Conservation (phyloP, 1,140 invertebrate genomes). For the Zaprionus taronus region DNA sequence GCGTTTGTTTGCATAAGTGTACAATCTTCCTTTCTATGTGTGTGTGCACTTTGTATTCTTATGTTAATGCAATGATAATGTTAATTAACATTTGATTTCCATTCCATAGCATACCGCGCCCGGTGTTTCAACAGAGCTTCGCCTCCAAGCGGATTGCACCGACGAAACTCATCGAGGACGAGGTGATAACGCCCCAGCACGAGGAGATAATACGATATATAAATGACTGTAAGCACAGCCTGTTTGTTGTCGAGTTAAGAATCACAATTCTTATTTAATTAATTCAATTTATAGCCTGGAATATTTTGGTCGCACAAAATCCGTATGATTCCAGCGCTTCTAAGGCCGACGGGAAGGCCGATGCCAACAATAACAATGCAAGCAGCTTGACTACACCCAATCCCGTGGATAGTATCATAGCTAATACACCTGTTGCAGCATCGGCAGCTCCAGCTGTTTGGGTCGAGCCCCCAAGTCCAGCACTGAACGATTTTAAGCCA, state of each 20-base stretch:
- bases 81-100: conserved; percentile 18
- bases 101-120: conserved; percentile 84
- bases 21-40: background rate
- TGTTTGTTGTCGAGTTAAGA: background rate
- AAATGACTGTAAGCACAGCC: conserved; percentile 73
- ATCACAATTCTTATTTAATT: background rate
- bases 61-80: conserved; percentile 27
- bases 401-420: conserved; percentile 67
- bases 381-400: conserved; percentile 33
- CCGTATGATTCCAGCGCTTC: conserved; percentile 71
- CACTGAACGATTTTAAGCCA: conserved; percentile 91
- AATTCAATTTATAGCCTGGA: conserved; percentile 65
- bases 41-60: conserved; percentile 5
- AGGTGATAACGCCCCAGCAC: conserved; percentile 84
- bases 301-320: conserved; percentile 81
- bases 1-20: conserved; percentile 54
- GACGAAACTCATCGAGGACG: conserved; percentile 79
- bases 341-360: conserved; percentile 61
- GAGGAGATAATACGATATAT: conserved; percentile 85
- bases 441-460: conserved; percentile 87
- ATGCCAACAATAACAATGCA: conserved; percentile 75
- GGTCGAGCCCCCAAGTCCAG: conserved; percentile 89
- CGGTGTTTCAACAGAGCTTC: conserved; percentile 84
- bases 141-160: conserved; percentile 73
- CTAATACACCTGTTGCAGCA: conserved; percentile 50